Conservation (phyloP, 2,113 vertebrate genomes). For the Aythya baeri region DNA sequence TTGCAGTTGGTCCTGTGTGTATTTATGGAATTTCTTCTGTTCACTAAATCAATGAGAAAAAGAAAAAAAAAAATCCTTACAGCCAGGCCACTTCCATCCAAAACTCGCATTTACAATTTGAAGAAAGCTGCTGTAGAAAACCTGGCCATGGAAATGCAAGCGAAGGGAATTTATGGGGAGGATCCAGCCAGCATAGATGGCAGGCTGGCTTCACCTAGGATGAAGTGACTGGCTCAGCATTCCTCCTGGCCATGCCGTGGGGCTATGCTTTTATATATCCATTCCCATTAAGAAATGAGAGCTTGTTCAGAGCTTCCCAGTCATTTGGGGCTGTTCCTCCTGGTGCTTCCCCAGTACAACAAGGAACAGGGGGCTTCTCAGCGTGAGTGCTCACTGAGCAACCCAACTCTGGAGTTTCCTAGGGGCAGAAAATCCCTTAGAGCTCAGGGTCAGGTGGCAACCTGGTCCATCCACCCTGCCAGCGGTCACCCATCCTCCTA, state of each 20-base stretch:
- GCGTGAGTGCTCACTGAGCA: rapidly evolving
- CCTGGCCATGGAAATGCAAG: background rate
- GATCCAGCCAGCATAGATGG: background rate
- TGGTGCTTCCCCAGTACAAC: rapidly evolving
- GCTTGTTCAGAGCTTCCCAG: background rate
- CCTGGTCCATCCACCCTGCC: background rate
- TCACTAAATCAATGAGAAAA: background rate
- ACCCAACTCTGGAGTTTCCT: background rate
- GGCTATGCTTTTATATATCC: background rate
- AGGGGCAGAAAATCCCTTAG: background rate
- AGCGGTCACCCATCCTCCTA: rapidly evolving
- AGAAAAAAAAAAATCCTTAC: background rate
- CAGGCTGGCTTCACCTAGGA: background rate
- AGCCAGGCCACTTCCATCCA: background rate
- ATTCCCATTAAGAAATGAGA: rapidly evolving
- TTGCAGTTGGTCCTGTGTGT: background rate
- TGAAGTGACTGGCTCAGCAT: background rate
- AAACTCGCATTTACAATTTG: background rate
- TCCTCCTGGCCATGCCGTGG: rapidly evolving
- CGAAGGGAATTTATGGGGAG: rapidly evolving
- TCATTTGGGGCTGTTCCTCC: background rate
- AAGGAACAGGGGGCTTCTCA: background rate
- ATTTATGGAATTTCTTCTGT: constrained; percentile 17
- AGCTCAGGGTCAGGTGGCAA: background rate
- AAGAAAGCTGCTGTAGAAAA: background rate